Conservation (phyloP, 2,888 invertebrate species). For the Drosophila eohydei region DNA sequence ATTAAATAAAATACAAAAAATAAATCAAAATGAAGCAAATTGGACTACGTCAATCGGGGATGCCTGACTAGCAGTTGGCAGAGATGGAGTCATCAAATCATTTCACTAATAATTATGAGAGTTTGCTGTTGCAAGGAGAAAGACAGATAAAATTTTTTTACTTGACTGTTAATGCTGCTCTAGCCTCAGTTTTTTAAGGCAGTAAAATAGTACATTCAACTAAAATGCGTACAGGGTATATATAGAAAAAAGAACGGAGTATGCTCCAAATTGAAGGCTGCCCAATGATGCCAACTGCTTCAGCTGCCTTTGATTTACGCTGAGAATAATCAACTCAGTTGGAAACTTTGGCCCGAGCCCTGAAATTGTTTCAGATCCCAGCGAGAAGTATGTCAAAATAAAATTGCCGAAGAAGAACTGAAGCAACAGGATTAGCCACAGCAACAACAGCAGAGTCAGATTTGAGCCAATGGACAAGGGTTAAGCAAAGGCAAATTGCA, state of each 20-base stretch:
- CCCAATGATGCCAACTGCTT: constrained; percentile 23
- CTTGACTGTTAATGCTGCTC: too few relatives aligned
- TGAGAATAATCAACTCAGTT: constrained; percentile 72
- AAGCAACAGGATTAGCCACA: constrained; percentile 20
- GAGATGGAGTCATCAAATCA: background rate
- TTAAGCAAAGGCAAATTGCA: constrained; percentile 63
- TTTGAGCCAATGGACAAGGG: constrained; percentile 51
- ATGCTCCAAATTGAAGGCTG: constrained; percentile 4
- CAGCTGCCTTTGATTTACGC: constrained; percentile 67
- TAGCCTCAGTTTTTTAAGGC: background rate
- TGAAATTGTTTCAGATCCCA: constrained; percentile 29
- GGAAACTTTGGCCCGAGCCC: constrained; percentile 59
- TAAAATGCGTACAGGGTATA: background rate
- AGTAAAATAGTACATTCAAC: too few relatives aligned
- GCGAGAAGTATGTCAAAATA: constrained; percentile 37
- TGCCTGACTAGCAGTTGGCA: background rate
- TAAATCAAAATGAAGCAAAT: background rate
- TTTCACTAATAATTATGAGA: background rate
- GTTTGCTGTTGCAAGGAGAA: background rate
- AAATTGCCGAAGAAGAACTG: constrained; percentile 32
- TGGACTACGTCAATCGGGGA: background rate
- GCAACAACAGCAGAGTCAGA: constrained; percentile 10
- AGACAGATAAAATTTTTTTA: too few relatives aligned
- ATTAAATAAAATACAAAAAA: constrained; percentile 16
- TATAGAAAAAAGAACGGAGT: background rate